Evolutionary conservation across 2,113 vertebrate species (phyloP).

Genomic region (Ciconia boyciana): DNA sequence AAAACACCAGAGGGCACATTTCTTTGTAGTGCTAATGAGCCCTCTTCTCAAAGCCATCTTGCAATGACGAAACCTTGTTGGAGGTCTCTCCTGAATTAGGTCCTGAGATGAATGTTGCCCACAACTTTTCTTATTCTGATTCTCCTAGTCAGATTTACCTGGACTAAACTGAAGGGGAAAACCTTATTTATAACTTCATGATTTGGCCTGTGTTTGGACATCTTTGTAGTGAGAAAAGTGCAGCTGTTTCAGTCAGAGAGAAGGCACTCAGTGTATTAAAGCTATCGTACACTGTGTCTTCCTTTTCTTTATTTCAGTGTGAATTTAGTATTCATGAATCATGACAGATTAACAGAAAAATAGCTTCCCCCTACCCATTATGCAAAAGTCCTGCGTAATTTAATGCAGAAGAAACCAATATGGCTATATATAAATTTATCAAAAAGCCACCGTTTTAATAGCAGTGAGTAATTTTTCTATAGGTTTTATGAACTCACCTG

Average conservation of each 20-base stretch:
- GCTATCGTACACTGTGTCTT: rapidly evolving
- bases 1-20: not conserved
- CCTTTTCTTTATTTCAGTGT: not conserved
- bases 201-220: not conserved
- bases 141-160: not conserved
- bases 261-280: not conserved
- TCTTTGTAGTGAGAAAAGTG: not conserved
- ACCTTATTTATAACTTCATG: not conserved
- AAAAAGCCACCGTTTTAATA: not conserved
- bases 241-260: not conserved
- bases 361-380: not conserved
- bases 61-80: not conserved
- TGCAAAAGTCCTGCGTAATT: not conserved
- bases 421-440: not conserved
- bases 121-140: not conserved
- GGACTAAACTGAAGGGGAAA: not conserved
- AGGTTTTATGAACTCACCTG: not conserved
- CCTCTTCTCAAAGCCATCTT: not conserved
- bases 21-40: not conserved
- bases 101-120: not conserved
- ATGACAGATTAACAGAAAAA: slow-evolving; percentile 11
- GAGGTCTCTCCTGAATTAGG: not conserved
- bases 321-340: not conserved
- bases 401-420: not conserved
- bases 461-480: not conserved